Conservation (phyloP, 2,113 vertebrate species). For the Prinia subflava region DNA sequence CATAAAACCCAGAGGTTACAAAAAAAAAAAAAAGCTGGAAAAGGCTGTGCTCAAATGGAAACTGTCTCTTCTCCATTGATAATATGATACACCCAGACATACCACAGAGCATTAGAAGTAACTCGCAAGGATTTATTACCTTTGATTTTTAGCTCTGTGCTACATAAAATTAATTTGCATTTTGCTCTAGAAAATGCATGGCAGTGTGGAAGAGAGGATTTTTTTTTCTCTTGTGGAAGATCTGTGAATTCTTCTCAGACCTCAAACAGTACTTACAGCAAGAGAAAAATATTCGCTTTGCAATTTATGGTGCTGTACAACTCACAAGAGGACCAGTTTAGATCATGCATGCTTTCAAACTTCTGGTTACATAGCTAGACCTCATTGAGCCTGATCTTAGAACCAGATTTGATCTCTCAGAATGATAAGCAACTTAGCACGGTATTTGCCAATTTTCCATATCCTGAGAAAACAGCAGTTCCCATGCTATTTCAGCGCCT, state of each 20-base stretch:
- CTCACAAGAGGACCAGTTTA: neutral
- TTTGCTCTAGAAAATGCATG: conserved; percentile 34
- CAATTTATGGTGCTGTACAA: neutral
- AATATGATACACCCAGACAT: neutral
- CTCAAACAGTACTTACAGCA: neutral
- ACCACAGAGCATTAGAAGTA: neutral
- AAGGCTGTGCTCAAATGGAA: neutral
- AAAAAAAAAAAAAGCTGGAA: neutral
- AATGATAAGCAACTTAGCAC: neutral
- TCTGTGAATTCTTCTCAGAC: neutral
- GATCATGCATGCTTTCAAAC: neutral
- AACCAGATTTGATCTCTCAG: neutral
- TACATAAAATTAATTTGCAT: conserved; percentile 56
- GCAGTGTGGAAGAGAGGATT: neutral
- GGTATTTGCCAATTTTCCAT: neutral
- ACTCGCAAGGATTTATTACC: neutral
- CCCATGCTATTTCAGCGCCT: neutral
- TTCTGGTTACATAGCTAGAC: neutral
- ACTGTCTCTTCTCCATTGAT: neutral
- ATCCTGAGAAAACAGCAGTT: neutral
- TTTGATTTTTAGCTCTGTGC: neutral
- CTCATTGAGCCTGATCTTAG: neutral
- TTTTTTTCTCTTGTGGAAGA: neutral
- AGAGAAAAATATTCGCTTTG: neutral
- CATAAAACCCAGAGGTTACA: neutral